Percentiles rank a stretch among this genome's conserved stretches.
phyloP scores from a whole-genome alignment of 2,888 invertebrate species.

The Boloria euphrosyne region DNA sequence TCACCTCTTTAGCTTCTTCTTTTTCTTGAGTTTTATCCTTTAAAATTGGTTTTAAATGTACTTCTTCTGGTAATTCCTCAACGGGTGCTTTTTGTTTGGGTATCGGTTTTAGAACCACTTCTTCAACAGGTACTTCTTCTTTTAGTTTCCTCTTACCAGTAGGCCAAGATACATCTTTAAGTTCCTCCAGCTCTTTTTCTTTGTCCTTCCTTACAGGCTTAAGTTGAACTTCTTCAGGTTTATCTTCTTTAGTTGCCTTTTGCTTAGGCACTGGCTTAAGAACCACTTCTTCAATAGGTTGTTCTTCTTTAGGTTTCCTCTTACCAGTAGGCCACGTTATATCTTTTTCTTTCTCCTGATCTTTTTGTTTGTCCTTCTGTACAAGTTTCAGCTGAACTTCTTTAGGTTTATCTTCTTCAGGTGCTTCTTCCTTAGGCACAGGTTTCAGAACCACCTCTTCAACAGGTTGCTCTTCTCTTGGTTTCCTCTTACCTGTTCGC shows the following conservation, averaged over 20 bases:
- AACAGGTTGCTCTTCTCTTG: constrained; percentile 55
- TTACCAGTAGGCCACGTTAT: constrained; percentile 53
- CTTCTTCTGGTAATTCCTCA: constrained; percentile 59
- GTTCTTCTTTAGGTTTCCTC: constrained; percentile 53
- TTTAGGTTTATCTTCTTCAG: constrained; percentile 55
- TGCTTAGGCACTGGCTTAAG: constrained; percentile 60
- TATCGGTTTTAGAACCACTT: constrained; percentile 14
- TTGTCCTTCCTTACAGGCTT: constrained; percentile 52
- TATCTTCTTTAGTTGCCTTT: constrained; percentile 44
- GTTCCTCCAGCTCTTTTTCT: constrained; percentile 51
- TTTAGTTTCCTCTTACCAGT: constrained; percentile 49
- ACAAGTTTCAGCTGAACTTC: constrained; percentile 52
- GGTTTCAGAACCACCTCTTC: constrained; percentile 69
- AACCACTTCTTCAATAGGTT: constrained; percentile 60
- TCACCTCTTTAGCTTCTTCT: constrained; percentile 50
- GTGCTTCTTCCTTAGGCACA: constrained; percentile 52
- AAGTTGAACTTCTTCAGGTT: constrained; percentile 52
- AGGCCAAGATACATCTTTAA: constrained; percentile 52
- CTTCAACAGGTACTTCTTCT: constrained; percentile 43
- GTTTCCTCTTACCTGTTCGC: constrained; percentile 50
- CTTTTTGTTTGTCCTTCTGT: constrained; percentile 32
- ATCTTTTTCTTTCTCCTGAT: constrained; percentile 53
- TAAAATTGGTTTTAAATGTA: constrained; percentile 44
- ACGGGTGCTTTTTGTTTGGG: constrained; percentile 53
- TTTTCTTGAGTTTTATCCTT: constrained; percentile 44